Evolutionary conservation across 2,888 invertebrate species (phyloP), one percentile per base, ranked within the genome.

Genomic region (Lepeophtheirus nordmannii): DNA sequence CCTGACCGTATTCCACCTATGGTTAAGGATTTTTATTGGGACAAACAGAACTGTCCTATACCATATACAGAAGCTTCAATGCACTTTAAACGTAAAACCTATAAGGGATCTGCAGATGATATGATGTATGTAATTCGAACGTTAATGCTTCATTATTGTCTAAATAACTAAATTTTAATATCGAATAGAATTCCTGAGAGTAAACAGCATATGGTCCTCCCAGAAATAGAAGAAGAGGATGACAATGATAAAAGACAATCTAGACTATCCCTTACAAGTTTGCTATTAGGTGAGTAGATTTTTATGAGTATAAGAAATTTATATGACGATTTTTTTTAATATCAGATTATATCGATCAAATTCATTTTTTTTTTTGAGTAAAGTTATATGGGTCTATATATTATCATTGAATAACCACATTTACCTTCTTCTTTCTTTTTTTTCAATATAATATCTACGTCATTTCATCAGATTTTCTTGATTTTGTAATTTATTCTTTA

Each of bases 31-130:
- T 64, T 23, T 56, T 64, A 64, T 23, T 64, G 64, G 64, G 64
- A 64, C 46, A 64, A 64, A 40, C 64, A 64, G 56, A 41, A 64
- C 56, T 64, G 64, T 56, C 64, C 64, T 40, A 64, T 64, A 20
- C 80, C 81, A 0, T 81, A 81, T 70, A 81, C 81, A 1, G 80
- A 79, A 73, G 81, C 80, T 7, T 78, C 80, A 0, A 78, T 79
- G 20, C 76, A 77, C 14, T 80, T 79, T 70, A 80, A 80, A 71
- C 78, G 77, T 71, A 79, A 79, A 72, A 80, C 80, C 0, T 80
- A 80, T 71, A 74, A 80, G 53, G 81, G 81, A 62, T 81, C 80
- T 56, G 80, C 80, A 7, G 80, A 79, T 39, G 76, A 79, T 63
- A 80, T 80, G 79, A 76, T 74, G 81, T 80, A 73, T 76, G 77